phyloP scores from a whole-genome alignment of 2,113 vertebrate genomes.

The Callospermophilus lateralis region DNA sequence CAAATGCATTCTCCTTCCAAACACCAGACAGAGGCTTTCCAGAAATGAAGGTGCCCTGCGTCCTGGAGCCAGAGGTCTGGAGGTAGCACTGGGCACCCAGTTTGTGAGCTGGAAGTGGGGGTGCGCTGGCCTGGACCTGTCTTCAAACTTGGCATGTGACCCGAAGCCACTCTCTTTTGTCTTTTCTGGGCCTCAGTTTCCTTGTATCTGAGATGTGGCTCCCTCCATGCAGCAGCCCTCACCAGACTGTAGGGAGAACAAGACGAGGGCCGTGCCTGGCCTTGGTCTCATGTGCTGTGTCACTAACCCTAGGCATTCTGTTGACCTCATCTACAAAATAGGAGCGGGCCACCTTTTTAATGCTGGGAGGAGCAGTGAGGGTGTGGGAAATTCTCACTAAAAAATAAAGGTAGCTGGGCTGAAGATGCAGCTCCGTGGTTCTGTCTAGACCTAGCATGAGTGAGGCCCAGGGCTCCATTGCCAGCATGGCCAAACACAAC shows the following conservation, averaged over 20 bases:
- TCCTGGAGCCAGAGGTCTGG: constrained; percentile 49
- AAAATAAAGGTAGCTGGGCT: neutral
- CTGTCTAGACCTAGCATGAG: too few relatives aligned
- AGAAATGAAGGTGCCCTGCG: constrained; percentile 72
- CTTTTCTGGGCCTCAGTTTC: neutral
- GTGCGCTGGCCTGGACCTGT: neutral
- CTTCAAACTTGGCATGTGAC: neutral
- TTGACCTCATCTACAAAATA: neutral
- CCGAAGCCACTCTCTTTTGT: neutral
- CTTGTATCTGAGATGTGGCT: neutral
- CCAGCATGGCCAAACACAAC: too few relatives aligned
- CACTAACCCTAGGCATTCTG: neutral
- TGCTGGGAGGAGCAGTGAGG: neutral
- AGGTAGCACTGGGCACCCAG: rapidly evolving
- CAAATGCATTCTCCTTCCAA: constrained; percentile 71
- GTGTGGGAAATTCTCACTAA: neutral
- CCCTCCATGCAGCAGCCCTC: neutral
- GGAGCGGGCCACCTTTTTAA: neutral
- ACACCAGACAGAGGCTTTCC: constrained; percentile 60
- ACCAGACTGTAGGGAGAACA: neutral
- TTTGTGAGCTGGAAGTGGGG: neutral
- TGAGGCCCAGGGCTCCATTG: too few relatives aligned
- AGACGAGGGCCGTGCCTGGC: neutral
- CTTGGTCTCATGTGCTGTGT: neutral
- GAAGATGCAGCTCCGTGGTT: too few relatives aligned